Evolutionary conservation across 2,113 vertebrate species (phyloP), one percentile per base, ranked within the genome.

Genomic region (Castor canadensis): DNA sequence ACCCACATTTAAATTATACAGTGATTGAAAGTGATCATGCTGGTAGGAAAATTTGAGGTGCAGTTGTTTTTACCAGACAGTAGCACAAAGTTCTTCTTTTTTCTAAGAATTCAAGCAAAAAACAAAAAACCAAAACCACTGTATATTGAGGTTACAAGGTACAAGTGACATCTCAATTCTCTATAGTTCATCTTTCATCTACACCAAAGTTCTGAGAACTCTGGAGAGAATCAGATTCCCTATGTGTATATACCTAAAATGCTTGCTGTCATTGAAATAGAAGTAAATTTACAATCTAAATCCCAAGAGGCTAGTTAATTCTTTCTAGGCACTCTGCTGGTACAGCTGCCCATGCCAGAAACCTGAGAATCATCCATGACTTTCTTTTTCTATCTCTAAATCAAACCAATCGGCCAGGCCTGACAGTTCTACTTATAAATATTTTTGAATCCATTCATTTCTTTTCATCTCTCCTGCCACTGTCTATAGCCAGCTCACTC

Each of bases 311-410:
- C 56, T 56, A 93, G 87, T 89, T 94, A 94, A 94, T 95, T 96
- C 95, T 66, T 93, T 93, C 94, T 83, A 96, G 95, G 95, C 94
- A 95, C 64, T 95, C 67, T 96, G 96, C 89, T 90, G 89, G 83
- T 24, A 58, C 67, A 67, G 95, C 64, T 91, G 79, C 86, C 89
- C 89, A 91, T 38, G 92, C 97, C 87, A 92, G 95, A 97, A 91
- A 96, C 91, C 87, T 89, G 79, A 95, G 95, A 94, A 49, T 75
- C 69, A 72, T 73, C 92, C 69, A 62, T 20, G 43, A 94, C 54
- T 94, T 87, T 92, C 49, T 92, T 84, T 87, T 93, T 79, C 73
- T 79, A 73, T 54, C 73, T 91, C 73, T 89, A 87, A 91, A 87
- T 96, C 82, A 89, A 95, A 87, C 93, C 94, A 93, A 83, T 95